Evolutionary conservation across 2,797 vertebrate species (phyloP), one percentile per base, ranked within the genome.

Genomic region (Ceryle rudis): DNA sequence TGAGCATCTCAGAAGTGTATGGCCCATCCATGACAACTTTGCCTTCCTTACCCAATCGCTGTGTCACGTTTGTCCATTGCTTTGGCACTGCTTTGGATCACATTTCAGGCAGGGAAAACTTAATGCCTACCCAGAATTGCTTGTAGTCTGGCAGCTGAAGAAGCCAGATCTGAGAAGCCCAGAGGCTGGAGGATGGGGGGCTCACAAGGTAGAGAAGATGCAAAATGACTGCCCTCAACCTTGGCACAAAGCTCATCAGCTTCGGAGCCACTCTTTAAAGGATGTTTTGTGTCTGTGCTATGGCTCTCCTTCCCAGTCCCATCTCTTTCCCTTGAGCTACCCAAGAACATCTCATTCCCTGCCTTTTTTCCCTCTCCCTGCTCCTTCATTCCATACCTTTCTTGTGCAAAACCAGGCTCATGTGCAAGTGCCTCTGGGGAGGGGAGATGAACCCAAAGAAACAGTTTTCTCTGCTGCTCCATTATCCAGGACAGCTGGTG

Each of bases 41-140:
- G 31, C 3, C 37, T 15, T 46, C 44, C 55, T 39, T n/a, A 39
- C n/a, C 42, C 14, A 39, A 16, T 47, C 47, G 10, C 42, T 35
- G 2, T 1, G 0, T 18, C 33, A 29, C 3, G 1, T 6, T 4
- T 65, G 47, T 75, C 57, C 60, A 7, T 7, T 1, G 1, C 46
- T 52, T 57, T 4, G 33, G 31, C 13, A 11, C 49, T 3, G 0
- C 42, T 66, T 44, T 6, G n/a, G 19, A 5, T 6, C 31, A 15
- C 5, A 2, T 51, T 70, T 77, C 55, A n/a, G 69, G 54, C 52
- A 39, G 39, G 55, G 37, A 52, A 19, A 71, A 67, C n/a, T 0
- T 1, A 77, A 6, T 31, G 20, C 29, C 49, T 54, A 54, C 31
- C 46, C 19, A 8, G 72, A 66, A 47, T 28, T 47, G 16, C 37